These are phyloP conservation scores for Eublepharis macularius DNA, from an alignment of 2,113 vertebrate species.

Conservation along the genomic window DNA sequence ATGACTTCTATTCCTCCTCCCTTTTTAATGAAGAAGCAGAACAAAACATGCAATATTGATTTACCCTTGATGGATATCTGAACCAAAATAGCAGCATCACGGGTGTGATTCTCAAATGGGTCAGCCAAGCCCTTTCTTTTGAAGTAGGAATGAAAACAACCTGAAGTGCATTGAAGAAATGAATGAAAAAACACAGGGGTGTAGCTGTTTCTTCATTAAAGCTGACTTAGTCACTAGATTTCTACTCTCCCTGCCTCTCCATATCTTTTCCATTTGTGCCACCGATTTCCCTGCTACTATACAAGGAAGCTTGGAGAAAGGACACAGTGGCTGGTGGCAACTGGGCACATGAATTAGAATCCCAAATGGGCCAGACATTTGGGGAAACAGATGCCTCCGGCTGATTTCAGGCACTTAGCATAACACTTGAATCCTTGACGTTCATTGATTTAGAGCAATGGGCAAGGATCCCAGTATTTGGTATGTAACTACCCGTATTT, in stretches of 20 bases:
- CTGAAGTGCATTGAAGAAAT: neutral
- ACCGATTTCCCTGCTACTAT: neutral
- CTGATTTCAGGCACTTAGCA: no score
- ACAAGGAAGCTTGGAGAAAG: neutral
- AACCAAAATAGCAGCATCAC: neutral
- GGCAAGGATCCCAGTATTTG: no score
- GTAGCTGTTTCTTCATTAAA: neutral
- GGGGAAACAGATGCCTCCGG: neutral
- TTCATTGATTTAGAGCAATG: no score
- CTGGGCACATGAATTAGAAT: no score
- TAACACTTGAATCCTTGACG: no score
- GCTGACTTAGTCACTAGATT: neutral
- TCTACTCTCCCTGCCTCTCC: neutral
- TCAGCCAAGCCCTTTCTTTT: neutral
- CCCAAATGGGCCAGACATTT: neutral
- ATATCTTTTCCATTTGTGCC: neutral
- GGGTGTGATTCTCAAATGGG: neutral
- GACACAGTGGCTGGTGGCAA: no score
- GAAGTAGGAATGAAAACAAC: neutral
- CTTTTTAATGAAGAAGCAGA: conserved; percentile 6
- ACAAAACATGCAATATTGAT: neutral
- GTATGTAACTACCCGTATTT: no score
- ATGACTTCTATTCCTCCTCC: neutral
- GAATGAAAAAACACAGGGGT: neutral
- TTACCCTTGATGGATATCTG: neutral